Evolutionary conservation across 92 coral and sea anemone species (phyloP), one percentile per base, ranked within the genome.

Genomic region (Parazoanthus swiftii): DNA sequence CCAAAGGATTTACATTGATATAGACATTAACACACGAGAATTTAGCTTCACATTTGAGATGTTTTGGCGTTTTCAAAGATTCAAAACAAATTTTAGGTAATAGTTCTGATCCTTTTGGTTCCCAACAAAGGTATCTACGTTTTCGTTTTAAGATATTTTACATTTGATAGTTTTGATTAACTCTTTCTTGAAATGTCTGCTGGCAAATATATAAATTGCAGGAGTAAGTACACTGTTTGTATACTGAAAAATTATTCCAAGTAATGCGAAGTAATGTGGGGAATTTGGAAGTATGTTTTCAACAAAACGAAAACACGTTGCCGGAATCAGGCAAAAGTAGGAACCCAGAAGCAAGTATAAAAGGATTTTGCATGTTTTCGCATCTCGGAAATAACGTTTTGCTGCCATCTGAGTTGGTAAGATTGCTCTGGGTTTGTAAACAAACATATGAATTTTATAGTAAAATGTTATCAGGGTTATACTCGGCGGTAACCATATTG

Each of bases 341-440:
- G 79, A 36, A 16, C 26, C 79, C 7, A 74, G 9, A 14, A 74
- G n/a, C 8, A 74, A 7, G 20, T 16, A 38, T 26, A 74, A 37
- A 16, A 74, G 46, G 23, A 37, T 42, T 42, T 74, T 74, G 23
- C 35, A 42, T 21, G 79, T 74, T 42, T 74, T 74, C 2, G 79
- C 79, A 35, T 74, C 79, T 42, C 38, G 44, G 1, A 42, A 6
- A 38, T 74, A 42, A 33, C 44, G 13, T 37, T 7, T 21, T 38
- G 79, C 9, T 2, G 23, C 44, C 79, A 13, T 16, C 44, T 35
- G 23, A 38, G 21, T 37, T 5, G 79, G 79, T 35, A 74, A 15
- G 43, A 36, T 42, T 3, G 79, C 43, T 23, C 79, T 74, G 26
- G 79, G 79, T 42, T 37, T 74, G 79, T 74, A 74, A 48, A 74